Conservation (phyloP, 2,113 vertebrate species). For the Misgurnus anguillicaudatus region DNA sequence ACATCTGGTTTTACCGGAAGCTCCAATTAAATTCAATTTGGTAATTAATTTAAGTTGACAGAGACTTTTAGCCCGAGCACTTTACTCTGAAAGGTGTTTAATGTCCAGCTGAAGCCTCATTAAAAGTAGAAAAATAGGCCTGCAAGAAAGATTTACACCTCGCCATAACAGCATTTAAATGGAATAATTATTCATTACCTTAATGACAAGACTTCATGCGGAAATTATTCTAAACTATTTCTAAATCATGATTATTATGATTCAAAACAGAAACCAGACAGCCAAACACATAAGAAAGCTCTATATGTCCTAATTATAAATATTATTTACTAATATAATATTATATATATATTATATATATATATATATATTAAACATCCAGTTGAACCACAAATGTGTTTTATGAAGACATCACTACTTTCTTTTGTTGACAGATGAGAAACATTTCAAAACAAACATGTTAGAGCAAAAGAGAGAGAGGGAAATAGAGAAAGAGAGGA, state of each 20-base stretch:
- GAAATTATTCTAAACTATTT: background rate
- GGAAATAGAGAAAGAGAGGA: slow-evolving; percentile 43
- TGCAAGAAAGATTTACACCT: background rate
- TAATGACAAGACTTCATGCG: background rate
- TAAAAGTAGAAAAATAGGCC: background rate
- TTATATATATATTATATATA: background rate
- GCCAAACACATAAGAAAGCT: background rate
- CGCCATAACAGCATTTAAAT: background rate
- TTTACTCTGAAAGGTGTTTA: slow-evolving; percentile 37
- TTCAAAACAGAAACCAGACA: background rate
- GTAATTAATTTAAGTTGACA: slow-evolving; percentile 44
- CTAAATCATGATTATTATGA: background rate
- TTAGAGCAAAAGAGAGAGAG: slow-evolving; percentile 19
- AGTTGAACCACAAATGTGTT: background rate
- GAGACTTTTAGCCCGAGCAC: slow-evolving; percentile 12
- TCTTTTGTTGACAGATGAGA: slow-evolving; percentile 18
- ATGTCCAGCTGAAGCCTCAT: background rate
- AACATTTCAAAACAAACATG: slow-evolving; percentile 26
- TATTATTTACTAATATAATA: no score
- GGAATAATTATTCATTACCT: background rate
- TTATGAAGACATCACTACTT: slow-evolving; percentile 22
- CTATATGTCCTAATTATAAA: background rate
- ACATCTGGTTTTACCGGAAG: background rate
- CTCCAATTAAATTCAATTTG: slow-evolving; percentile 51
- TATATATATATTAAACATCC: background rate